These are phyloP conservation scores for Lepidochitona cinerea DNA, from an alignment of 2,888 invertebrate genomes.

Conservation along the genomic window DNA sequence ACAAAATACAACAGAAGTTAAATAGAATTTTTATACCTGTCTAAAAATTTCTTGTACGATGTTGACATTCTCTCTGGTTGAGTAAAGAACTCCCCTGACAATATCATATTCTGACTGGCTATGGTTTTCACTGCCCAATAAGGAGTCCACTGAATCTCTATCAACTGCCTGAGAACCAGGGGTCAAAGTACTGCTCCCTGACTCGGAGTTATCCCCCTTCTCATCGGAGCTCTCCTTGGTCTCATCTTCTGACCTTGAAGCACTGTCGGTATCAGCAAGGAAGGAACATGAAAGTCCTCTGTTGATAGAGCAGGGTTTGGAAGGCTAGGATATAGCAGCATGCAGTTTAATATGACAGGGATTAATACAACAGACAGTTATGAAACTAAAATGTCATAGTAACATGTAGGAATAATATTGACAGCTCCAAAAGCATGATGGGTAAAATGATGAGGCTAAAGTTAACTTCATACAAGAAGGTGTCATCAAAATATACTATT, in stretches of 20 bases:
- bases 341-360: too few relatives aligned
- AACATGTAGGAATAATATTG: too few relatives aligned
- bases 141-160: conserved; percentile 56
- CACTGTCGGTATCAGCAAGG: neutral
- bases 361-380: too few relatives aligned
- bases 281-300: conserved; percentile 5
- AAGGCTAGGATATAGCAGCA: neutral
- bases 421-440: too few relatives aligned
- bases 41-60: conserved; percentile 95
- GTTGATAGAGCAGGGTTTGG: conserved; percentile 3
- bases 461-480: too few relatives aligned
- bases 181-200: conserved; percentile 60
- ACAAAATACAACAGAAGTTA: too few relatives aligned
- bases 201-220: conserved; percentile 30
- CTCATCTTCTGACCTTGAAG: conserved; percentile 15
- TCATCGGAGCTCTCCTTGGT: conserved; percentile 35
- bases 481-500: too few relatives aligned
- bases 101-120: conserved; percentile 72
- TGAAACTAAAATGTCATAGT: too few relatives aligned
- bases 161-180: conserved; percentile 51
- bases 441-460: too few relatives aligned
- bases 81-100: conserved; percentile 89
- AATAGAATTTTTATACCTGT: too few relatives aligned
- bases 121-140: conserved; percentile 57
- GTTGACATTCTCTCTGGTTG: conserved; percentile 91